Evolutionary conservation across 2,888 invertebrate genomes (phyloP).

Genomic region (Cactoblastis cactorum): DNA sequence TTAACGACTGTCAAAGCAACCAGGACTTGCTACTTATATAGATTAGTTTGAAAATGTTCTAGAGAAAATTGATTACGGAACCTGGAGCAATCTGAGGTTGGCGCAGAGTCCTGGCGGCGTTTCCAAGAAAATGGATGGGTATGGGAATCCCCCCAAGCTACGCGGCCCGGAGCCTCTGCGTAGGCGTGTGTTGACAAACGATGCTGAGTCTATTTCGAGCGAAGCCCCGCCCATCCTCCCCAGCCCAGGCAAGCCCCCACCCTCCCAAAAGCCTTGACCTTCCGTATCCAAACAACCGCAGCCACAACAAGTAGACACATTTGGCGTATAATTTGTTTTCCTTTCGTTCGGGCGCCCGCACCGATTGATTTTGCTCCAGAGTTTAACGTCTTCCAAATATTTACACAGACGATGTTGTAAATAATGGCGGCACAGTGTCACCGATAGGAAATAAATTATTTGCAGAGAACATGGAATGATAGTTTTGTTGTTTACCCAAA

Average conservation of each 20-base stretch:
- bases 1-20: background rate
- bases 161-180: slow-evolving; percentile 41
- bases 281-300: slow-evolving; percentile 74
- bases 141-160: slow-evolving; percentile 20
- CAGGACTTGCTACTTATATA: background rate
- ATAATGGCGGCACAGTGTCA: background rate
- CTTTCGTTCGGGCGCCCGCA: slow-evolving; percentile 19
- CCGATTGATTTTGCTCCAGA: slow-evolving; percentile 13
- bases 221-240: slow-evolving; percentile 47
- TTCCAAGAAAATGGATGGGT: slow-evolving; percentile 15
- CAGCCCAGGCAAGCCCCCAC: slow-evolving; percentile 26
- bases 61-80: background rate
- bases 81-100: background rate
- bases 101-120: slow-evolving; percentile 2
- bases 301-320: slow-evolving; percentile 61
- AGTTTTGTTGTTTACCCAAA: background rate
- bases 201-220: slow-evolving; percentile 64
- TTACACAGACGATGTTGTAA: background rate
- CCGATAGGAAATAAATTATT: background rate
- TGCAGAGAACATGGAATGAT: background rate
- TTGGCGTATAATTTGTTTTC: slow-evolving; percentile 42
- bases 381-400: slow-evolving; percentile 3
- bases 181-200: slow-evolving; percentile 77
- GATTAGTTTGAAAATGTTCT: background rate
- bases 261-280: slow-evolving; percentile 63